These are phyloP conservation scores for Ephydatia muelleri DNA, from an alignment of 37 sponge, comb jelly and placozoan species.

Conservation along the genomic window DNA sequence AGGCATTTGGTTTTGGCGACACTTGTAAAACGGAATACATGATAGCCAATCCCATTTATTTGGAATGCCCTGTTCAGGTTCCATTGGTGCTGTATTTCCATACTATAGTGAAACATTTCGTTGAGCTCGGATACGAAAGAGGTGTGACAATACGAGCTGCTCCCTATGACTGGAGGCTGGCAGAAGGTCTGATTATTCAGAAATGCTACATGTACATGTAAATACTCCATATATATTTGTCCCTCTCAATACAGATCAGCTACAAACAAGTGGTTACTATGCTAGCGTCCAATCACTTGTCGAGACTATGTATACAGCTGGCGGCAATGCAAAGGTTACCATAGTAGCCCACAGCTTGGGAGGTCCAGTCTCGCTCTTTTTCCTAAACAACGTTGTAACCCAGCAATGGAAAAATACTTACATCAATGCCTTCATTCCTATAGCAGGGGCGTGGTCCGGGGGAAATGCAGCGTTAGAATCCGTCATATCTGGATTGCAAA, in stretches of 20 bases:
- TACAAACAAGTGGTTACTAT: slow-evolving; percentile 25
- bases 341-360: slow-evolving; percentile 61
- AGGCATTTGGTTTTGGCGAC: slow-evolving; percentile 32
- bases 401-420: slow-evolving; percentile 62
- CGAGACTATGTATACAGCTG: slow-evolving; percentile 31
- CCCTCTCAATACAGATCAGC: too few species aligned
- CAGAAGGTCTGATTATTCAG: slow-evolving; percentile 28
- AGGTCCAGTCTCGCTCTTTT: slow-evolving; percentile 35
- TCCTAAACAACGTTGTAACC: too few species aligned
- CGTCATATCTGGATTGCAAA: neutral
- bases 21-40: neutral
- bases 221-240: too few species aligned
- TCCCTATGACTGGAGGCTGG: slow-evolving; percentile 67
- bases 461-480: neutral
- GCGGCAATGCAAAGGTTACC: slow-evolving; percentile 16
- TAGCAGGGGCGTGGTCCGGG: slow-evolving; percentile 24
- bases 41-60: too few species aligned
- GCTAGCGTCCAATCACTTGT: slow-evolving; percentile 11
- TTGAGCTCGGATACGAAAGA: slow-evolving; percentile 33
- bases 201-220: too few species aligned
- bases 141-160: slow-evolving; percentile 61
- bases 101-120: slow-evolving; percentile 39
- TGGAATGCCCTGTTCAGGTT: neutral
- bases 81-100: slow-evolving; percentile 3
- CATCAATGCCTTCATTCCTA: slow-evolving; percentile 51